Evolutionary conservation across 1,140 invertebrate genomes (phyloP), one percentile per base, ranked within the genome.

Genomic region (Anthonomus grandis): DNA sequence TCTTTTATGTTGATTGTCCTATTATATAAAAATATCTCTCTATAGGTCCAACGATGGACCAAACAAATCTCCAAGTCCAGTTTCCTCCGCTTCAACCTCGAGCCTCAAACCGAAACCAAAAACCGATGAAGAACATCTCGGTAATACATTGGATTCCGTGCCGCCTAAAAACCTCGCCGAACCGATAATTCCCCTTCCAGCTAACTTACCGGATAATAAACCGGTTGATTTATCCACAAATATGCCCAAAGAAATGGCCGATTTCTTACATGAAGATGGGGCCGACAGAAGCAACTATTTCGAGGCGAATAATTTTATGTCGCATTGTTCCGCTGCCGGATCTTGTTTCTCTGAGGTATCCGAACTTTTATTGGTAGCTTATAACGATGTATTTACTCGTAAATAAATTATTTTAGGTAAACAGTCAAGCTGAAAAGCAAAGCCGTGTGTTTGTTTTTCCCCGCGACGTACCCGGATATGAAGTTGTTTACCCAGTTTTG

Each of bases 361-460:
- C 15, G 2, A 34, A 34, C 10, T 34, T 10, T n/a, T n/a, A n/a
- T n/a, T n/a, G n/a, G n/a, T n/a, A n/a, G n/a, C n/a, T n/a, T n/a
- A n/a, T n/a, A n/a, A n/a, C n/a, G n/a, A n/a, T n/a, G n/a, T n/a
- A n/a, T n/a, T n/a, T n/a, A n/a, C n/a, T n/a, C n/a, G n/a, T n/a
- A n/a, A n/a, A n/a, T n/a, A n/a, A n/a, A n/a, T n/a, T 39, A 17
- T 19, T 44, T 10, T 15, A 44, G 41, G 5, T 44, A 12, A 39
- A 49, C 37, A 4, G 2, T 17, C 51, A 56, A 18, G 9, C 15
- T 27, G 24, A 27, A 36, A 21, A 52, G 51, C 15, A 61, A 41
- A 37, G 57, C 24, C 12, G 50, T 27, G 5, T 72, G 41, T 72
- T 72, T 50, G 60, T 72, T 15, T 72, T 72, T 39, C 70, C 70